These are phyloP conservation scores for Cepaea nemoralis DNA, from an alignment of 1,140 invertebrate genomes.

Conservation along the genomic window DNA sequence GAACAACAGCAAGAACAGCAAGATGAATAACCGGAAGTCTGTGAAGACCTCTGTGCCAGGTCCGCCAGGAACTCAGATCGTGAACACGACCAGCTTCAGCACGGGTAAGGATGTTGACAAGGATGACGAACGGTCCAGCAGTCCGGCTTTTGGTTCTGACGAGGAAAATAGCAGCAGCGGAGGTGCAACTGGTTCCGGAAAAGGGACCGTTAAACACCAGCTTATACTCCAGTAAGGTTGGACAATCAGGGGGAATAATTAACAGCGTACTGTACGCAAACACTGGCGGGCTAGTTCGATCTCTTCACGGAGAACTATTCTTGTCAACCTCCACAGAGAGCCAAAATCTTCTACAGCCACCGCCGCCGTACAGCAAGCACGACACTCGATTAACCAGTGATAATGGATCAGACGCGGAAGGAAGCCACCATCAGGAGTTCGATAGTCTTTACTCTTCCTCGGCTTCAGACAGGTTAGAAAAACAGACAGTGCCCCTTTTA, in stretches of 20 bases:
- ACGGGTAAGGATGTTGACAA: slow-evolving; percentile 64
- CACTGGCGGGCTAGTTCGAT: slow-evolving; percentile 32
- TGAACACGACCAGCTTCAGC: slow-evolving; percentile 63
- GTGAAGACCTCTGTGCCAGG: slow-evolving; percentile 13
- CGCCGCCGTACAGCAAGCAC: slow-evolving; percentile 13
- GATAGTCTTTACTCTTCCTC: slow-evolving; percentile 38
- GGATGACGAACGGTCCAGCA: slow-evolving; percentile 89
- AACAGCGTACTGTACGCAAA: slow-evolving; percentile 47
- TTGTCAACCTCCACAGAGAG: background rate
- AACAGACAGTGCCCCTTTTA: slow-evolving; percentile 47
- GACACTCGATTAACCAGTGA: slow-evolving; percentile 14
- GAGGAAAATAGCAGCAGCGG: slow-evolving; percentile 77
- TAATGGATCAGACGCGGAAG: slow-evolving; percentile 28
- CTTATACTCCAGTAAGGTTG: background rate
- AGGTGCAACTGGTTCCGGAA: slow-evolving; percentile 17
- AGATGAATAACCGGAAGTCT: slow-evolving; percentile 32
- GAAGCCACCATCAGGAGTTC: slow-evolving; percentile 19
- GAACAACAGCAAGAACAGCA: slow-evolving; percentile 22
- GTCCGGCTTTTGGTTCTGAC: slow-evolving; percentile 95
- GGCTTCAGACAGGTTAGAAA: slow-evolving; percentile 27
- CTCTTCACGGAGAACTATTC: slow-evolving; percentile 28
- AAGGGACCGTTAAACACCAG: slow-evolving; percentile 44
- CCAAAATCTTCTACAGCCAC: slow-evolving; percentile 28
- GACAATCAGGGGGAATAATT: slow-evolving; percentile 52
- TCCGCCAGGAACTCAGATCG: slow-evolving; percentile 15